Percentiles rank a stretch among this genome's conserved stretches.
Conservation (phyloP, 1,140 invertebrate species). For the Drosophila melanica region DNA sequence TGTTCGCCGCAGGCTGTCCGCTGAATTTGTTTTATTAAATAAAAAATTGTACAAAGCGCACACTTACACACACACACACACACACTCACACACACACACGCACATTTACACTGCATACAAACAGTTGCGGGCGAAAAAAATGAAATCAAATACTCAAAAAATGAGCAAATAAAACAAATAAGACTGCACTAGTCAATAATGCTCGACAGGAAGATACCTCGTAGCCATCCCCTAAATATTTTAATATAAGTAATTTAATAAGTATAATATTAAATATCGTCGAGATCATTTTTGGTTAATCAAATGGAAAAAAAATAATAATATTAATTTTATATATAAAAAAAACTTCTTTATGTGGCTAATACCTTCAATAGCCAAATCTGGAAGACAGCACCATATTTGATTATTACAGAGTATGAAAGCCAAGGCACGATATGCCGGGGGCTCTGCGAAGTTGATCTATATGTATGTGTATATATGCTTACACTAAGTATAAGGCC, state of each 20-base stretch:
- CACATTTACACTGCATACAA: constrained; percentile 2
- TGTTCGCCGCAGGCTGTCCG: constrained; percentile 75
- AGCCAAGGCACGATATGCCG: constrained; percentile 28
- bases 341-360: too few relatives aligned
- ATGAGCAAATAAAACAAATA: constrained; percentile 64
- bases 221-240: too few relatives aligned
- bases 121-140: constrained; percentile 45
- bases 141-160: constrained; percentile 80
- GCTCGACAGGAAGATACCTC: not conserved
- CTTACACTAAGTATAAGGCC: constrained; percentile 4
- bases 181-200: not conserved
- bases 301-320: too few relatives aligned
- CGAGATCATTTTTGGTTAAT: too few relatives aligned
- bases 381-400: not conserved
- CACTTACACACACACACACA: constrained; percentile 33
- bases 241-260: too few relatives aligned
- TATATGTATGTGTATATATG: not conserved
- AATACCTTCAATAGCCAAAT: too few relatives aligned
- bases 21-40: constrained; percentile 80
- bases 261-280: too few relatives aligned
- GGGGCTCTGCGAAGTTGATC: constrained; percentile 20
- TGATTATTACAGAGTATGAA: constrained; percentile 5
- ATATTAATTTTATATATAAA: too few relatives aligned
- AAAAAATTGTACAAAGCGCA: constrained; percentile 70
- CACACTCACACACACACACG: constrained; percentile 11